phyloP scores from a whole-genome alignment of 2,113 vertebrate species.

The Rana temporaria region DNA sequence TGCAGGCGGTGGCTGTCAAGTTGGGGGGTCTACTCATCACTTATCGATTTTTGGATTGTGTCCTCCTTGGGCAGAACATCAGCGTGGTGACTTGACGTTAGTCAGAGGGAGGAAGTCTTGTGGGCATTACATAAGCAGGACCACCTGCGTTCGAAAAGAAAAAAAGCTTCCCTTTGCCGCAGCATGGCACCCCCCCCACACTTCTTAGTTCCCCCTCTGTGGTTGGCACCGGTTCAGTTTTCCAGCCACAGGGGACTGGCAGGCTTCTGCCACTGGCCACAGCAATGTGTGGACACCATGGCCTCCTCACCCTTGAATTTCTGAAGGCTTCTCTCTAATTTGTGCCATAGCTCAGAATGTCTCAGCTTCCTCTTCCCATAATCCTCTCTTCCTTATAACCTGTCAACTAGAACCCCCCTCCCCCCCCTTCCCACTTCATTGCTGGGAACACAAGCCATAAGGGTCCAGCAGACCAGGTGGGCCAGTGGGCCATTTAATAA shows the following conservation, averaged over 20 bases:
- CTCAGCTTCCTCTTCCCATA: not conserved
- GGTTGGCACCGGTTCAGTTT: conserved; percentile 29
- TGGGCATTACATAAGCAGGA: conserved; percentile 19
- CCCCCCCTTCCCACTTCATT: too few species aligned
- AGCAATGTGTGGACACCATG: not conserved
- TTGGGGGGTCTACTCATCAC: conserved; percentile 7
- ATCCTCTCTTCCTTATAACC: not conserved
- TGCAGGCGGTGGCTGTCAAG: not conserved
- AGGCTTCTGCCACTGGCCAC: conserved; percentile 7
- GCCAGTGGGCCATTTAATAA: not conserved
- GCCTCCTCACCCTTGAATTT: too few species aligned
- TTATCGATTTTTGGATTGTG: not conserved
- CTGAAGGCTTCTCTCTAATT: not conserved
- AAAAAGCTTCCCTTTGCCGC: not conserved
- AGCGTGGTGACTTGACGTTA: conserved; percentile 4
- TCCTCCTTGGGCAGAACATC: not conserved
- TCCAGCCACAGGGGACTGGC: conserved; percentile 53
- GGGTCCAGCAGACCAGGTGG: conserved; percentile 15
- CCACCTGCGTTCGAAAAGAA: conserved; percentile 28
- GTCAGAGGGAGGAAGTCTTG: conserved; percentile 37
- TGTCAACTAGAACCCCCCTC: not conserved
- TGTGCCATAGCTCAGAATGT: not conserved
- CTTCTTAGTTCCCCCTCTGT: not conserved
- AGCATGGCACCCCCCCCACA: conserved; percentile 5
- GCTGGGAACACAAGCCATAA: too few species aligned